Conservation (phyloP, 2,113 vertebrate species). For the Tringa solitaria region DNA sequence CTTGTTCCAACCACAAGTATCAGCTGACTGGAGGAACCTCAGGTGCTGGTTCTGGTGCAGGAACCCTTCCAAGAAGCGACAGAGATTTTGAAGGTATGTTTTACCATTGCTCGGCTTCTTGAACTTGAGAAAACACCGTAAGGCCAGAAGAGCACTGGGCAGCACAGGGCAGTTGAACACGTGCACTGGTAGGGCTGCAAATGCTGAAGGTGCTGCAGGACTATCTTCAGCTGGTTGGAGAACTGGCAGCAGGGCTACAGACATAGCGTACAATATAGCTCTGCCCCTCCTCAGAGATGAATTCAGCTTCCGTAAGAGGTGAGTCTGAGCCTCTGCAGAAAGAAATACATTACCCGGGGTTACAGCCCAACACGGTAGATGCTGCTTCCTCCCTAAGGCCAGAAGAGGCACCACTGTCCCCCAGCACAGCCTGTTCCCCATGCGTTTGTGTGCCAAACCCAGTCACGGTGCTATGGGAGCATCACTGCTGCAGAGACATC, state of each 20-base stretch:
- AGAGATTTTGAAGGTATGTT: neutral
- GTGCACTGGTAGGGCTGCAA: neutral
- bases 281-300: neutral
- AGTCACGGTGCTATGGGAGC: neutral
- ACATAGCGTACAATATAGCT: neutral
- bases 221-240: neutral
- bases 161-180: rapidly evolving
- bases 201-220: neutral
- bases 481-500: neutral
- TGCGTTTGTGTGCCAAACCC: neutral
- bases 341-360: rapidly evolving
- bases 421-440: neutral
- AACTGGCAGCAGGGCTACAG: neutral
- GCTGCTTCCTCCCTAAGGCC: neutral
- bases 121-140: neutral
- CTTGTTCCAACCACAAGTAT: neutral
- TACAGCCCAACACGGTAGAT: neutral
- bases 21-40: neutral
- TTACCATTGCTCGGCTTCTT: neutral
- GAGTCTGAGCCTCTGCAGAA: neutral
- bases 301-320: neutral
- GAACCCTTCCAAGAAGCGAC: neutral
- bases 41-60: rapidly evolving
- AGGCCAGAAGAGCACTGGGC: neutral
- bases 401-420: neutral